phyloP scores from a whole-genome alignment of 2,888 invertebrate species.

The Aphodius sticticus region DNA sequence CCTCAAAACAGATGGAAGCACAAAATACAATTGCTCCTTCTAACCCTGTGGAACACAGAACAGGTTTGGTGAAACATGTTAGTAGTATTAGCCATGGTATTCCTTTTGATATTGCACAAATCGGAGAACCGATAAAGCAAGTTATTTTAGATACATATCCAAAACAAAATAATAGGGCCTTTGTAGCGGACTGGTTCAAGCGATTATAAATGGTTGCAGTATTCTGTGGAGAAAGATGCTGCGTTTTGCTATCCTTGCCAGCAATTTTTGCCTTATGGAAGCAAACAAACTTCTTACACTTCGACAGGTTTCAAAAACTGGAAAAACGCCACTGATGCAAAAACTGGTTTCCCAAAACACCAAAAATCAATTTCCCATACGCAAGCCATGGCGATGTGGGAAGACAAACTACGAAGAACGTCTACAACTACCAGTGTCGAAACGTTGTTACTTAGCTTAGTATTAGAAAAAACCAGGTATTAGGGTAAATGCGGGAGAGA shows the following conservation, averaged over 20 bases:
- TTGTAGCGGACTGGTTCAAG: not conserved
- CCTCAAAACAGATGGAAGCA: not conserved
- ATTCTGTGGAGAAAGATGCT: not conserved
- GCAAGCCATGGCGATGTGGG: not conserved
- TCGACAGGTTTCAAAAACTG: not conserved
- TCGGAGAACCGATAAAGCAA: too few relatives aligned
- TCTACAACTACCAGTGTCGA: not conserved
- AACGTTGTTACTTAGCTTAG: not conserved
- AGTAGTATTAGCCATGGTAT: too few relatives aligned
- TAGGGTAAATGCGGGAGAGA: too few relatives aligned
- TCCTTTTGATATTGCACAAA: too few relatives aligned
- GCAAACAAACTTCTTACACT: not conserved
- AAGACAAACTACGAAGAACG: not conserved
- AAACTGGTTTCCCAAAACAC: not conserved
- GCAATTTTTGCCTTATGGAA: not conserved
- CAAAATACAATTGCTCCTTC: not conserved
- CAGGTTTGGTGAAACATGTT: not conserved
- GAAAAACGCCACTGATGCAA: not conserved
- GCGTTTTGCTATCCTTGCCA: not conserved
- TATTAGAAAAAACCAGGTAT: not conserved
- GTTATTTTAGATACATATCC: too few relatives aligned
- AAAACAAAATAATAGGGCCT: too few relatives aligned
- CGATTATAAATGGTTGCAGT: slow-evolving; percentile 4
- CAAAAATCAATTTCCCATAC: not conserved
- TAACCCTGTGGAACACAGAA: not conserved